Base-by-base conservation (phyloP, 2,113 vertebrate genomes). In the Saccopteryx leptura region DNA sequence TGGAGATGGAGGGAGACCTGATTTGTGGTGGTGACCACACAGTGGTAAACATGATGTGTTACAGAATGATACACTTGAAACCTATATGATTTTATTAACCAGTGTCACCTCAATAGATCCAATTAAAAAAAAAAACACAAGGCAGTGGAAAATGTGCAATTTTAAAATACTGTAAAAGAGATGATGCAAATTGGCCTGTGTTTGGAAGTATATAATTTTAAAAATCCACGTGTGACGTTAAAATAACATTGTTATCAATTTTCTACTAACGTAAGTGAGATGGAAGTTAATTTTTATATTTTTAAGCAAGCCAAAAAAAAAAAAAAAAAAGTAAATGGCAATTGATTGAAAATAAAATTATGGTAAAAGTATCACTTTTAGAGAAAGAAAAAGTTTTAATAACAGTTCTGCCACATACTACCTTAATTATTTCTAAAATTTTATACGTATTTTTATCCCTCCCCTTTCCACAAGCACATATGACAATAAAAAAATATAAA, bases 391-490 rank as follows among this genome's bases (percentile, higher is more conserved):
- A 66, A 28, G n/a, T 66, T 90, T 94, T 68, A 94, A 46, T 7
- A 56, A 9, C 24, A 95, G 18, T 78, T 94, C 71, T 84, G 18
- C 19, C 69, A 88, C 33, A 74, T 23, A 89, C 7, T 31, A 95
- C 39, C 58, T 78, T 87, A 93, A 79, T 60, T 88, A 90, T 72
- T 95, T 93, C 88, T 93, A 81, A 93, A 88, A 86, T 9, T 92
- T 54, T 18, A 33, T 69, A 46, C 39, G n/a, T 61, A 71, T 54
- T 83, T 90, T 87, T 94, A 74, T 48, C 52, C 33, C 52, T 93
- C 24, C 26, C 79, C 23, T 74, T 93, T 92, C 31, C 33, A 60
- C 31, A 95, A 76, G 75, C 11, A 92, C 21, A 85, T 63, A 69
- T 48, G 18, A 83, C 13, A 93, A 78, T 28, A 12, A 23, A 33